phyloP scores from a whole-genome alignment of 2,888 invertebrate genomes.

The Hemicrepidius hirtus region DNA sequence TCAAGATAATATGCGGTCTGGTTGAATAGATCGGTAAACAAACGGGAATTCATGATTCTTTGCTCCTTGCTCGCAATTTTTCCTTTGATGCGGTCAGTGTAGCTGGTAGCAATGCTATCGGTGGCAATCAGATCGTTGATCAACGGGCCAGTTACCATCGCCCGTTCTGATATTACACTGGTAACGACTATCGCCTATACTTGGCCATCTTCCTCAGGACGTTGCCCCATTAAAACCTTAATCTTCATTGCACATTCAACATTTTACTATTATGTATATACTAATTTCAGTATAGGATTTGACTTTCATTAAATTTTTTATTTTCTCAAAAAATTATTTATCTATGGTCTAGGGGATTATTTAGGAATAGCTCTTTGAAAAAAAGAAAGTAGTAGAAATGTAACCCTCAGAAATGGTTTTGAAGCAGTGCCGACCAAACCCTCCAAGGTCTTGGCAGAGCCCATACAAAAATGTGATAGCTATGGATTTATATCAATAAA shows the following conservation, averaged over 20 bases:
- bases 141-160: slow-evolving; percentile 28
- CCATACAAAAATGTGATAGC: no score
- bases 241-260: slow-evolving; percentile 3
- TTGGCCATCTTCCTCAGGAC: slow-evolving; percentile 34
- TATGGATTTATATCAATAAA: no score
- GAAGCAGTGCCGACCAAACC: no score
- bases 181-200: slow-evolving; percentile 23
- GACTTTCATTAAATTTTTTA: no score
- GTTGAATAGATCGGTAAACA: slow-evolving; percentile 32
- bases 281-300: no score
- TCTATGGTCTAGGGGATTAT: no score
- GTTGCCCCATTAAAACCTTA: slow-evolving; percentile 32
- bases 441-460: no score
- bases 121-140: slow-evolving; percentile 39
- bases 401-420: no score
- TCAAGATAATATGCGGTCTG: slow-evolving; percentile 18
- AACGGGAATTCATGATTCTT: slow-evolving; percentile 33
- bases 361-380: no score
- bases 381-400: no score
- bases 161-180: slow-evolving; percentile 33
- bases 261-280: no score
- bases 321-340: no score
- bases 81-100: slow-evolving; percentile 33
- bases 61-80: slow-evolving; percentile 24
- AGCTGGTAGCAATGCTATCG: slow-evolving; percentile 39